Evolutionary conservation across 2,888 invertebrate species (phyloP), one percentile per base, ranked within the genome.

Genomic region (Uloborus plumipes): DNA sequence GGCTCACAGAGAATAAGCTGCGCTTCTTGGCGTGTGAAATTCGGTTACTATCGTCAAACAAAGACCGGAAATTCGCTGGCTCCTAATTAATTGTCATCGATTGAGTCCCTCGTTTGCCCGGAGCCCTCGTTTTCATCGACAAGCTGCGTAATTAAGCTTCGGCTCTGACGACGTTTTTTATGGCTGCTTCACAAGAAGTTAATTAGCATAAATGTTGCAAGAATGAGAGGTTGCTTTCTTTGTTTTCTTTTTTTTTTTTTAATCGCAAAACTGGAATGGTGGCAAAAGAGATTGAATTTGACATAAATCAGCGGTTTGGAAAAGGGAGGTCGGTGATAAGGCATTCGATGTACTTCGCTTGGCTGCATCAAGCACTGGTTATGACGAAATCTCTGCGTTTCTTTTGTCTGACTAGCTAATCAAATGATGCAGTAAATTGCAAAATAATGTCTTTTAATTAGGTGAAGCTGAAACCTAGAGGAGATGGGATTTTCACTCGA

Each of bases 21-120:
- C 64, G 62, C 64, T 66, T 20, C 62, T 58, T 49, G 59, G 55
- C 51, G 47, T 71, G 70, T 77, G 64, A 77, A 77, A 53, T 64
- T 62, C 70, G 39, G 22, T 61, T 77, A 53, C 58, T 71, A 50
- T 78, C 71, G 77, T 71, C 77, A 78, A 78, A 78, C 77, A 78
- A 78, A 79, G 79, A 62, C 72, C 51, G 51, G 59, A 51, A 73
- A 78, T 66, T 72, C 79, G 61, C 67, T 16, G 64, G 74, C 70
- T 64, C 69, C 72, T 81, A 81, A 81, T 81, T 81, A 81, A 81
- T 75, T 81, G 74, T 64, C 70, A 81, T 81, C 80, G 80, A 81
- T 81, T 81, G 74, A 74, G 18, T 47, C 64, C 53, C 73, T 62
- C 49, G 69, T 69, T 74, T 74, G 62, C 65, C 80, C 80, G 74